phyloP scores from a whole-genome alignment of 2,797 vertebrate species.

The Channallabes apus region DNA sequence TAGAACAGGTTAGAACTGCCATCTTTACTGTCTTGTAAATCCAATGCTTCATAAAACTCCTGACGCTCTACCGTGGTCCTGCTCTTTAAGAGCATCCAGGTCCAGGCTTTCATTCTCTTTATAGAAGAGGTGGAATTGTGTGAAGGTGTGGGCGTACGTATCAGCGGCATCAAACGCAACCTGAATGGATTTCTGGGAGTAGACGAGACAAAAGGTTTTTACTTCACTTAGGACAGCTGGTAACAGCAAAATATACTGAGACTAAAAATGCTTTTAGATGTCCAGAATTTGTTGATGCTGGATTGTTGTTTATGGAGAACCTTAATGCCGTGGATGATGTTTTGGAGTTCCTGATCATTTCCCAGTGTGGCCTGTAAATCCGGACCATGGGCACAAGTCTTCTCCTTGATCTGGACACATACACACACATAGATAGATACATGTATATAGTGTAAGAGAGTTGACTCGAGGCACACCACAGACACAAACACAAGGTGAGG shows the following conservation, averaged over 20 bases:
- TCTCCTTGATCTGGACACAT: slow-evolving; percentile 63
- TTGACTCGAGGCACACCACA: too few relatives aligned
- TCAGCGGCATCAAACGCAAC: slow-evolving; percentile 76
- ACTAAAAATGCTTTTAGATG: neutral
- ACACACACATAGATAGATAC: neutral
- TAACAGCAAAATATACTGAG: neutral
- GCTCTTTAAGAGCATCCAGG: slow-evolving; percentile 69
- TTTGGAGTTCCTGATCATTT: slow-evolving; percentile 75
- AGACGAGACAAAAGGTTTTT: neutral
- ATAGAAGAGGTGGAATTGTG: slow-evolving; percentile 77
- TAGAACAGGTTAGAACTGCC: neutral
- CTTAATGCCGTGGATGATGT: slow-evolving; percentile 73
- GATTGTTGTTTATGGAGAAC: slow-evolving; percentile 59
- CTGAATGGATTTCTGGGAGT: slow-evolving; percentile 73
- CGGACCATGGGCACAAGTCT: slow-evolving; percentile 70
- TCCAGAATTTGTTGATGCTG: neutral
- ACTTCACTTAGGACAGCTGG: neutral
- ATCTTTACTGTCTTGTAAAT: neutral
- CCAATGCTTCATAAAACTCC: neutral
- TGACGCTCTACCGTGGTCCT: slow-evolving; percentile 76
- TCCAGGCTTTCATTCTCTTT: slow-evolving; percentile 83
- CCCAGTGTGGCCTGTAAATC: slow-evolving; percentile 75
- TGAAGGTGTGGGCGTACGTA: slow-evolving; percentile 75
- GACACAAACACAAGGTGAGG: too few relatives aligned
- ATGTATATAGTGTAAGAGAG: neutral